These are phyloP conservation scores for Procambarus virginalis DNA, from an alignment of 1,140 invertebrate species.

Conservation along the genomic window DNA sequence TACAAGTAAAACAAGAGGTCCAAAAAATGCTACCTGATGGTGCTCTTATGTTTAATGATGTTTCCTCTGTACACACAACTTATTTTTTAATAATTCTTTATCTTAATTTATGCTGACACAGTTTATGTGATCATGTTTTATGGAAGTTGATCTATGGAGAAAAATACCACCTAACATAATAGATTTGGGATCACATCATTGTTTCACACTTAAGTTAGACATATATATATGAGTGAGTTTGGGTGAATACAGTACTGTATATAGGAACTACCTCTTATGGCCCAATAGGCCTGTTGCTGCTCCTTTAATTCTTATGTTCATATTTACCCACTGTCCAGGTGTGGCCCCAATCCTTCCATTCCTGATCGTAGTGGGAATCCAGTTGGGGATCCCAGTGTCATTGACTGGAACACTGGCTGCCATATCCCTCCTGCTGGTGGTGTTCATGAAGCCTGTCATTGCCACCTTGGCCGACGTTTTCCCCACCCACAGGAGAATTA, in stretches of 20 bases:
- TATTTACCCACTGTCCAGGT: not conserved
- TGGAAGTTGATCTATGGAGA: too few species aligned
- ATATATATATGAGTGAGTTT: not conserved
- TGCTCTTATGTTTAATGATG: too few species aligned
- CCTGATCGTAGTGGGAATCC: slow-evolving; percentile 15
- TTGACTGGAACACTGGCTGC: not conserved
- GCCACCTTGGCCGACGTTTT: slow-evolving; percentile 26
- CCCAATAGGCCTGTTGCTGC: not conserved
- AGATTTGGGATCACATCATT: not conserved
- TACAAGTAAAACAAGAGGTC: too few species aligned
- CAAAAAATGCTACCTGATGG: too few species aligned
- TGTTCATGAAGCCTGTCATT: slow-evolving; percentile 21
- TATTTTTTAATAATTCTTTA: too few species aligned
- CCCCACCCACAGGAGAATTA: slow-evolving; percentile 24
- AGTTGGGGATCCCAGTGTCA: slow-evolving; percentile 35
- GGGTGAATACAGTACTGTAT: not conserved
- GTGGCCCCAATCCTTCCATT: slow-evolving; percentile 25
- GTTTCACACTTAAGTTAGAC: not conserved
- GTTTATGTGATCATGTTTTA: too few species aligned
- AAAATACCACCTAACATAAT: too few species aligned
- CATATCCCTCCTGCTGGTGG: not conserved
- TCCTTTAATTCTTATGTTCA: too few species aligned
- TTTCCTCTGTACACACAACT: too few species aligned
- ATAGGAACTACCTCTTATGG: not conserved
- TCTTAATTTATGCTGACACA: too few species aligned